phyloP scores from a whole-genome alignment of 2,797 vertebrate species.

The Cygnus olor region DNA sequence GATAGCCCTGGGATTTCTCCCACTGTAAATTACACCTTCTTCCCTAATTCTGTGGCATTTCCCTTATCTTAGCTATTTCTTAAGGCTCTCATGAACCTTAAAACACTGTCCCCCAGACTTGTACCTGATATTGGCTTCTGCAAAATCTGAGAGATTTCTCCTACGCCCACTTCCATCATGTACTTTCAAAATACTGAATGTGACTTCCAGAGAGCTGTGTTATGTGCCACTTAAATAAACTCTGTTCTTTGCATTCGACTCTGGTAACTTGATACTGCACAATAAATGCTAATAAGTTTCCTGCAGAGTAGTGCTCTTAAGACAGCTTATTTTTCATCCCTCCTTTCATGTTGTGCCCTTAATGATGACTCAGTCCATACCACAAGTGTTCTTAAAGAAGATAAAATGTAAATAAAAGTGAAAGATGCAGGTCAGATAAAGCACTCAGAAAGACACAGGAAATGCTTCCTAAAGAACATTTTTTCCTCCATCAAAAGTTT shows the following conservation, averaged over 20 bases:
- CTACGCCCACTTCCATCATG: background rate
- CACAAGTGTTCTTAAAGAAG: conserved; percentile 73
- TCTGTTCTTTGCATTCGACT: conserved; percentile 70
- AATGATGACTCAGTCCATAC: conserved; percentile 71
- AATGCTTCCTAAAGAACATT: conserved; percentile 52
- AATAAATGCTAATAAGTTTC: conserved; percentile 83
- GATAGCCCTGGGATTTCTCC: conserved; percentile 46
- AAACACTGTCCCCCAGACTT: background rate
- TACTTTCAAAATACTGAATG: conserved; percentile 32
- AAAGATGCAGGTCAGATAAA: conserved; percentile 71
- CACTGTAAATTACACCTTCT: conserved; percentile 43
- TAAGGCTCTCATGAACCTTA: background rate
- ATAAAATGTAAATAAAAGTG: conserved; percentile 75
- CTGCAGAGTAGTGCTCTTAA: conserved; percentile 75
- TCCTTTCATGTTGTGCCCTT: conserved; percentile 78
- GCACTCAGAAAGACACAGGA: conserved; percentile 60
- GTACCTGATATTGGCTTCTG: conserved; percentile 15
- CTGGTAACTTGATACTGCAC: conserved; percentile 70
- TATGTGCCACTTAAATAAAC: conserved; percentile 68
- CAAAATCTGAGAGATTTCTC: conserved; percentile 29
- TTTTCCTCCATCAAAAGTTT: background rate
- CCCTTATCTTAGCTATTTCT: conserved; percentile 11
- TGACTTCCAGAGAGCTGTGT: conserved; percentile 41
- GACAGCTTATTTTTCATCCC: conserved; percentile 78
- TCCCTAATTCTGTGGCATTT: conserved; percentile 31